These are phyloP conservation scores for Pedicia rivosa DNA, from an alignment of 2,888 invertebrate species.

Conservation along the genomic window DNA sequence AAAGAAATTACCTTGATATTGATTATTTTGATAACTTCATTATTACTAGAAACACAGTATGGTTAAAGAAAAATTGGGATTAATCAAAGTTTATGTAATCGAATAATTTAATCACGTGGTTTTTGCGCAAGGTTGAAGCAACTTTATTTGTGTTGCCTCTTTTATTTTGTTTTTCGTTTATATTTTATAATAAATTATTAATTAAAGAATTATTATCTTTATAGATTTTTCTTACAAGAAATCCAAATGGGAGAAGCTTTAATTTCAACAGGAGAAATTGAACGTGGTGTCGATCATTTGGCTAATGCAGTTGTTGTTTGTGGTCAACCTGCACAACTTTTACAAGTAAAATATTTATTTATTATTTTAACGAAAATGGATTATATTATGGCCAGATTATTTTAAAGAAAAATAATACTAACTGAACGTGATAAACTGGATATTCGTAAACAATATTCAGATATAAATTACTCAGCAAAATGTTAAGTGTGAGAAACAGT, in stretches of 20 bases:
- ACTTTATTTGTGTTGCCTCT: no score
- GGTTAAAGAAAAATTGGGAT: no score
- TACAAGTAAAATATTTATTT: slow-evolving; percentile 19
- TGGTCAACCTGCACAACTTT: slow-evolving; percentile 47
- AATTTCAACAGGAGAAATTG: slow-evolving; percentile 69
- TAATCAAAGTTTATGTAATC: no score
- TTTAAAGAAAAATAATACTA: neutral
- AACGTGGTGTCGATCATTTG: slow-evolving; percentile 88
- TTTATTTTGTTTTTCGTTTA: no score
- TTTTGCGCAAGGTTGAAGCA: no score
- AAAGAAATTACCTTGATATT: slow-evolving; percentile 19
- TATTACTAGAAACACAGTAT: no score
- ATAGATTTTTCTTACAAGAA: slow-evolving; percentile 41
- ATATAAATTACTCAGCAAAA: no score
- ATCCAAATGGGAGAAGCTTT: slow-evolving; percentile 90
- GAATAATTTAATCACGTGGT: no score
- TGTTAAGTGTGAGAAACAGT: no score
- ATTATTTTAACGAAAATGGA: neutral
- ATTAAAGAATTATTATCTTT: slow-evolving; percentile 9
- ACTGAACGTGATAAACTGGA: neutral
- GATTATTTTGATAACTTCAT: no score
- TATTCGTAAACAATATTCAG: no score
- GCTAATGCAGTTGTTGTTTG: slow-evolving; percentile 96
- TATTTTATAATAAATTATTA: no score
- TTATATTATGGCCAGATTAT: neutral